These are phyloP conservation scores for Hoplostethus mediterraneus DNA, from an alignment of 2,797 vertebrate genomes.

Conservation along the genomic window DNA sequence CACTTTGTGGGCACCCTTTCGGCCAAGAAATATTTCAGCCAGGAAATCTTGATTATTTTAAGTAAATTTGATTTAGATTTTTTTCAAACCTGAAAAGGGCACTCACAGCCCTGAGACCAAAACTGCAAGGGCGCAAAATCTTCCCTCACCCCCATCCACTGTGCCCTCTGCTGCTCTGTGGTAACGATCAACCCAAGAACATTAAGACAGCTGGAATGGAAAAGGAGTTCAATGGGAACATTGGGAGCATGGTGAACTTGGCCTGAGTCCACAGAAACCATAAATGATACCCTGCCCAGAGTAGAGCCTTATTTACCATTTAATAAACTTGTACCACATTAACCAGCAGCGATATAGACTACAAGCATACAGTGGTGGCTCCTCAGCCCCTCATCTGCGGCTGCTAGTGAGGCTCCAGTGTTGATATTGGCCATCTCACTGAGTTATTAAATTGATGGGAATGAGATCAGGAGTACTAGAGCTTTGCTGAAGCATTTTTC, in stretches of 20 bases:
- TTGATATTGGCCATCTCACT: constrained; percentile 46
- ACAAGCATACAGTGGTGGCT: not conserved
- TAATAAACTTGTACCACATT: constrained; percentile 12
- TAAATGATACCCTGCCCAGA: constrained; percentile 15
- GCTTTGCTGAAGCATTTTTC: constrained; percentile 30
- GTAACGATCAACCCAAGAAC: constrained; percentile 9
- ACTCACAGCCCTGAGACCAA: no score
- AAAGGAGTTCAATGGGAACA: not conserved
- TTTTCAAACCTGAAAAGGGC: no score
- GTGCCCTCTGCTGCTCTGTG: not conserved
- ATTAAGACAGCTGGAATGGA: not conserved
- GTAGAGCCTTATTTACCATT: constrained; percentile 14
- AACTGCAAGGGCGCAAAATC: no score
- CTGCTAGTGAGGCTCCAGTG: constrained; percentile 13
- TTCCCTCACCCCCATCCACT: no score
- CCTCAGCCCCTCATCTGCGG: constrained; percentile 12
- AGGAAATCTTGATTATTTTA: no score
- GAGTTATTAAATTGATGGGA: constrained; percentile 46
- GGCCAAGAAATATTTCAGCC: no score
- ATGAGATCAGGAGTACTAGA: constrained; percentile 31
- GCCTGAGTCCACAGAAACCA: not conserved
- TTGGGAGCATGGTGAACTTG: not conserved
- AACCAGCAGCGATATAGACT: not conserved
- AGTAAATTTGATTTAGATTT: no score
- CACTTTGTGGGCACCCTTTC: no score